Conservation (phyloP, 2,797 vertebrate genomes). For the Onychomys arenicola region DNA sequence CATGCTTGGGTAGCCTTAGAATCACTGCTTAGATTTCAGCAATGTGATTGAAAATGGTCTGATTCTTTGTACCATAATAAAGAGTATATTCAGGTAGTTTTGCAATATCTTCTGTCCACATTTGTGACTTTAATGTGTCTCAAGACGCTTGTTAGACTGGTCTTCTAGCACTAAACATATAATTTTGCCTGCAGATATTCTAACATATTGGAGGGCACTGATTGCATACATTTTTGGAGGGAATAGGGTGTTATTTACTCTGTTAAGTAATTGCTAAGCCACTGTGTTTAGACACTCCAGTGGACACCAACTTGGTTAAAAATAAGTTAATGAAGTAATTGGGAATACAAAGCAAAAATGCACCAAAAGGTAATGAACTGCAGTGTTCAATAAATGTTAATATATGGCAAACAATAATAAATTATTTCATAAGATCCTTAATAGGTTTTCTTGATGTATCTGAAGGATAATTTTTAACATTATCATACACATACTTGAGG, state of each 20-base stretch:
- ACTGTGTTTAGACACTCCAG: not conserved
- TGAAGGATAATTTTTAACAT: conserved; percentile 30
- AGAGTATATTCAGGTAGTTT: not conserved
- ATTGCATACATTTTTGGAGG: not conserved
- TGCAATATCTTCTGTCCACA: not conserved
- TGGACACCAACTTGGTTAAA: not conserved
- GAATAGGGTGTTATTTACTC: not conserved
- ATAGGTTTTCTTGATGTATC: conserved; percentile 28
- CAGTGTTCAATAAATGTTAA: not conserved
- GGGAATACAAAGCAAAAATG: not conserved
- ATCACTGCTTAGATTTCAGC: not conserved
- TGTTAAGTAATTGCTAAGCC: not conserved
- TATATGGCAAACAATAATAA: not conserved
- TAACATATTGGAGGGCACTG: not conserved
- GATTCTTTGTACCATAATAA: not conserved
- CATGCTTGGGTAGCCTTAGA: not conserved
- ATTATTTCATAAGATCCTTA: conserved; percentile 13
- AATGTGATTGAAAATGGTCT: not conserved
- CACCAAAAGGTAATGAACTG: not conserved
- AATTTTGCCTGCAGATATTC: not conserved
- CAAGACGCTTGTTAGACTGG: not conserved
- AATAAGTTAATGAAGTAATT: conserved; percentile 17
- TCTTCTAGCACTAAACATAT: not conserved
- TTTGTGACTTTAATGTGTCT: conserved; percentile 16
- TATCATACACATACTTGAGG: conserved; percentile 30